Evolutionary conservation across 2,888 invertebrate genomes (phyloP).

Genomic region (Charanyca ferruginea): DNA sequence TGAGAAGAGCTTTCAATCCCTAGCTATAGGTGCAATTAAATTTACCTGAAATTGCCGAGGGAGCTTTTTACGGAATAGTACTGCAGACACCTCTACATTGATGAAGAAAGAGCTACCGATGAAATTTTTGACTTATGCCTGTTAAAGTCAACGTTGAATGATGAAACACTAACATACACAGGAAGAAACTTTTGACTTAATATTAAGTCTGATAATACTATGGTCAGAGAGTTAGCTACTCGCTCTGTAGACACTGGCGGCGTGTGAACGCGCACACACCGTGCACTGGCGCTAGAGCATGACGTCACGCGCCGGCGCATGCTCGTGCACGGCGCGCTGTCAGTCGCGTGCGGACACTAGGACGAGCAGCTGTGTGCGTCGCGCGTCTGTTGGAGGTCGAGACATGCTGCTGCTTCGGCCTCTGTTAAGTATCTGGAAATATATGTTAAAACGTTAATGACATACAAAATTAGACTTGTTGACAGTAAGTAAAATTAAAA

Average conservation of each 20-base stretch:
- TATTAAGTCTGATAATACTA: constrained; percentile 16
- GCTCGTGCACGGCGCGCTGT: constrained; percentile 76
- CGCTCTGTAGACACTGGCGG: constrained; percentile 36
- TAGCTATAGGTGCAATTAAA: too few relatives aligned
- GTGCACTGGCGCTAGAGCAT: constrained; percentile 81
- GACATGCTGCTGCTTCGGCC: constrained; percentile 82
- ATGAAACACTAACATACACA: background rate
- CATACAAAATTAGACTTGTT: background rate
- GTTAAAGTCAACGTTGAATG: background rate
- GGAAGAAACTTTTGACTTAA: background rate
- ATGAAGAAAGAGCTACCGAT: background rate
- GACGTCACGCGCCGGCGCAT: constrained; percentile 80
- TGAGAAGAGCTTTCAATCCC: too few relatives aligned
- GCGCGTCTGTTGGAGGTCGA: constrained; percentile 71
- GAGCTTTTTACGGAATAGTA: background rate
- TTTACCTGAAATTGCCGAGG: background rate
- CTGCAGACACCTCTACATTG: background rate
- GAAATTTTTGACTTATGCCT: background rate
- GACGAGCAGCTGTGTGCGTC: constrained; percentile 83
- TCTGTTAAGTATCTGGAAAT: constrained; percentile 82
- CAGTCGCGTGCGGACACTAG: constrained; percentile 82
- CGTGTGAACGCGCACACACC: constrained; percentile 61
- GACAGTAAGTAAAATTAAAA: too few relatives aligned
- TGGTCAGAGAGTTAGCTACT: constrained; percentile 26
- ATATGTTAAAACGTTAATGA: background rate